Evolutionary conservation across 2,113 vertebrate genomes (phyloP).

Genomic region (Anser brachyrhynchus): DNA sequence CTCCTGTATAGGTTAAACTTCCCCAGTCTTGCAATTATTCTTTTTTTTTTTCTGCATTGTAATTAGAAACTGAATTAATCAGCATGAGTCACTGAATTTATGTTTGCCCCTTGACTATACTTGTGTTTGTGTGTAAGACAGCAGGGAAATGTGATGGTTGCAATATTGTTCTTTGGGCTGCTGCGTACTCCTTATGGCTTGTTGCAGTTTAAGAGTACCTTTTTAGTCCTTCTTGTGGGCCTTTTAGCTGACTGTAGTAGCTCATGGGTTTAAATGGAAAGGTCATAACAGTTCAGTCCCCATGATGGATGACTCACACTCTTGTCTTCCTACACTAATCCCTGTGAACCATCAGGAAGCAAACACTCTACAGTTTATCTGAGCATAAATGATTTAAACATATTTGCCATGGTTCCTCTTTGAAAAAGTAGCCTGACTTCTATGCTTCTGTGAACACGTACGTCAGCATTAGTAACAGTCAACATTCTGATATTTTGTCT

Average conservation of each 20-base stretch:
- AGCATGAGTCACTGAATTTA: neutral
- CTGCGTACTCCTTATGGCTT: neutral
- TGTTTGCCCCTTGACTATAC: neutral
- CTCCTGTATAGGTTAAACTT: neutral
- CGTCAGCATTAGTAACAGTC: neutral
- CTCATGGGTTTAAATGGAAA: neutral
- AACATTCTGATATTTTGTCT: neutral
- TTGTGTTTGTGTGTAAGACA: neutral
- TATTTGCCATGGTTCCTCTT: neutral
- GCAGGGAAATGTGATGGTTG: neutral
- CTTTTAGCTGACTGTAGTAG: neutral
- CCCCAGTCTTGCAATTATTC: neutral
- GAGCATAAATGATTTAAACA: neutral
- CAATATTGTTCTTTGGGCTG: neutral
- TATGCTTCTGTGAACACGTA: neutral
- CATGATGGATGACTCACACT: neutral
- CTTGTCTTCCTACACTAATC: neutral
- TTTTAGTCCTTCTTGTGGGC: neutral
- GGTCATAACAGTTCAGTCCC: neutral
- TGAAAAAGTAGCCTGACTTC: neutral
- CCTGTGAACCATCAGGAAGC: neutral
- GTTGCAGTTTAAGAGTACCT: neutral
- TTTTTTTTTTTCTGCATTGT: neutral
- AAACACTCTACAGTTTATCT: neutral
- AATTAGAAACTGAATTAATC: neutral